Base-by-base conservation (phyloP, 2,797 vertebrate genomes). In the Selene dorsalis region DNA sequence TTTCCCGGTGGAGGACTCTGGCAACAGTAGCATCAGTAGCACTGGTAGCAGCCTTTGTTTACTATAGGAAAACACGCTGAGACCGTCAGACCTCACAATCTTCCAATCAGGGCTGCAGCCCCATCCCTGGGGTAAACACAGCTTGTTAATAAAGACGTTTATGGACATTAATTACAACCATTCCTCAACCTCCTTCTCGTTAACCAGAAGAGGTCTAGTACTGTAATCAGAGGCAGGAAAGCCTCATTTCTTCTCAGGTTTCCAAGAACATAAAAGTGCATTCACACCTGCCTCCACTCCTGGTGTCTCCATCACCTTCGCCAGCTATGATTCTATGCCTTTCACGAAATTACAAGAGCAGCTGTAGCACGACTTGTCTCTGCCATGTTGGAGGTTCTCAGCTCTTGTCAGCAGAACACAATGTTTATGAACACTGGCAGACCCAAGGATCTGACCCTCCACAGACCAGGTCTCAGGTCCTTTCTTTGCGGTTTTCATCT, bases 61-160 rank as follows among this genome's bases (percentile, higher is more conserved):
- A 92, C 87, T 94, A 94, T 92, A 91, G 89, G 86, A 93, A 76
- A 85, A 89, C 90, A 1, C 93, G 82, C 68, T 95, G 88, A 90
- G 41, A 38, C 16, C 50, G 18, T 69, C 82, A 53, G 69, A 71
- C 39, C 35, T 64, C 35, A n/a, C 17, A 14, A n/a, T 18, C 26
- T 47, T 50, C 39, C 56, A 12, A 30, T 38, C 69, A 17, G 26
- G 32, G 20, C 53, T 73, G 71, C 53, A 53, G 52, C 9, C 47
- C 35, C 48, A 38, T 38, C 14, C 56, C 24, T 38, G 57, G 68
- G 55, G 74, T 43, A 13, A 57, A 72, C 1, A 12, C 32, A 70
- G 26, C 32, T 14, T 38, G 4, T 55, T 60, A 18, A 38, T 58
- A 57, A 70, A 69, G 64, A 73, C 74, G 5, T 79, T 24, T 78